Evolutionary conservation across 2,797 vertebrate species (phyloP), one percentile per base, ranked within the genome.

Genomic region (Crocodylus rhombifer): DNA sequence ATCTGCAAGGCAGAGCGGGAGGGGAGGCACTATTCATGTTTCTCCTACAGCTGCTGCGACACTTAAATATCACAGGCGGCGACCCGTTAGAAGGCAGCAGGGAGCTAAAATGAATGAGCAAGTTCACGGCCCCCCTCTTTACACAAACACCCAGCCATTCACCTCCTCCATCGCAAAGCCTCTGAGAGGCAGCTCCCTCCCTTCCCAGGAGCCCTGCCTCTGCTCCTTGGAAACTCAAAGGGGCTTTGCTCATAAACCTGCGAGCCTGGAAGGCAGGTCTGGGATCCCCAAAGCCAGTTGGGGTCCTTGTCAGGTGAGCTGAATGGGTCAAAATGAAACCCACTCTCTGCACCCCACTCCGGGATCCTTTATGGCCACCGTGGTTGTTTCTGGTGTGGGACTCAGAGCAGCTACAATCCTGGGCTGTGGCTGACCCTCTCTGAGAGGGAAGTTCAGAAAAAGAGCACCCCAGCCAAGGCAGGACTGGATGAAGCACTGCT

Each of bases 141-240:
- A 51, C 86, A 42, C 4, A 14, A 1, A 25, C 55, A 71, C 25
- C 87, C 10, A 21, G 9, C 2, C 0, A 0, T 51, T 36, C n/a
- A n/a, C 9, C 17, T 64, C 71, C 64, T 17, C 1, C 0, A 25
- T 61, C 3, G 1, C 0, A 1, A 16, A 3, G 0, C 74, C 58
- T 0, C 61, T 80, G 18, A 65, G 5, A 78, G 23, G 60, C 75
- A n/a, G 26, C 51, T 75, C 42, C 0, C 33, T 55, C 71, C 10
- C 51, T 42, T 36, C 25, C 67, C 4, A 28, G 33, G 21, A 2
- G 0, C 26, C 28, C 67, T 1, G 1, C 1, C 0, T 33, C 33
- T 62, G 65, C 64, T 7, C 17, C 1, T 0, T 0, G 1, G 63
- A 28, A 74, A 36, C 1, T 18, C 5, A 1, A 33, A 73, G 28